Conservation (phyloP, 2,797 vertebrate species). For the Choloepus didactylus region DNA sequence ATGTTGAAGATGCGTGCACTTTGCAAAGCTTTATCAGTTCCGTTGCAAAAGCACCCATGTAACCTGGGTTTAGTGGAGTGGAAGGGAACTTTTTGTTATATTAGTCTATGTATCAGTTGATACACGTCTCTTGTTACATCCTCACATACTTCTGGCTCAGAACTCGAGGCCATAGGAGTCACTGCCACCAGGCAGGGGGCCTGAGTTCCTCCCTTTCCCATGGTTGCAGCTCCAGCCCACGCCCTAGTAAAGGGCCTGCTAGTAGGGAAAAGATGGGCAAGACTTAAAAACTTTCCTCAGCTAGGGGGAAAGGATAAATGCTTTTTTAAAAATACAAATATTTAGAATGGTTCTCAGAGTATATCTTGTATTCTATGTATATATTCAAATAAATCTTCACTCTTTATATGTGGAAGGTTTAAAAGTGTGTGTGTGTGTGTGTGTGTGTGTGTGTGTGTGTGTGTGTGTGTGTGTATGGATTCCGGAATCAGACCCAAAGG, state of each 20-base stretch:
- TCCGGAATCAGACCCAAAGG: constrained; percentile 10
- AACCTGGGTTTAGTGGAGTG: not conserved
- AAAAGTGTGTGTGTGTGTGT: not conserved
- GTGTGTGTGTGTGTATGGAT: not conserved
- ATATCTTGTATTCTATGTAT: not conserved
- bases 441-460: too few relatives aligned
- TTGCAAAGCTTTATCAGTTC: not conserved
- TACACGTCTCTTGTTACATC: not conserved
- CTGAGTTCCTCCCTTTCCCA: not conserved
- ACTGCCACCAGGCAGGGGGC: not conserved
- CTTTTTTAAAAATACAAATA: not conserved
- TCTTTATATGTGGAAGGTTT: not conserved
- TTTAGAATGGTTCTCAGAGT: not conserved
- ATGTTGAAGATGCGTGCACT: not conserved
- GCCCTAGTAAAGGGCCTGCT: constrained; percentile 3
- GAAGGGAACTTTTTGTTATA: not conserved
- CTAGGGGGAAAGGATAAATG: not conserved
- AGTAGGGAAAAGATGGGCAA: not conserved
- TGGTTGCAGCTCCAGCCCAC: not conserved
- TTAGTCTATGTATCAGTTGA: not conserved
- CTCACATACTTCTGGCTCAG: not conserved
- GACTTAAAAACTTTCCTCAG: constrained; percentile 34
- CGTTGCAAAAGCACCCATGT: not conserved
- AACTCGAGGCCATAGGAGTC: not conserved
- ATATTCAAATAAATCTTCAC: constrained; percentile 11